Evolutionary conservation across 2,113 vertebrate species (phyloP), one percentile per base, ranked within the genome.

Genomic region (Rattus rattus): DNA sequence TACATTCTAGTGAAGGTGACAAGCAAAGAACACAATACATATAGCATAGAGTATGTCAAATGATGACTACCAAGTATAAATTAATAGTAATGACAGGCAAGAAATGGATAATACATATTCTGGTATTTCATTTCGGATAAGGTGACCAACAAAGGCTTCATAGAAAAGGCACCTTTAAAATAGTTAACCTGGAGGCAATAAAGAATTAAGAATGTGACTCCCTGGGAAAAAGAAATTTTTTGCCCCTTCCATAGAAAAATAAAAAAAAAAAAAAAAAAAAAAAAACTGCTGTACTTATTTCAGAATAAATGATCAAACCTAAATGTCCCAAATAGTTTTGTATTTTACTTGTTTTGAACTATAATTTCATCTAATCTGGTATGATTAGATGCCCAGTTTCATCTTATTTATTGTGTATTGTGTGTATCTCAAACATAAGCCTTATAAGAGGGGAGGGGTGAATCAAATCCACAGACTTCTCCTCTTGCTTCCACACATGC

Each of bases 251-350:
- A 43, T 43, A 43, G 43, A 43, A 43, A 43, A 2, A 36, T 26
- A 7, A 61, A 72, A 12, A 61, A 70, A 95, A 33, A 19, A 8
- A 61, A 76, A 91, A 79, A 14, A 65, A 47, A 0, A 7, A 43
- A 39, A 26, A 59, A 0, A 10, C 19, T 84, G 2, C 1, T 75
- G 4, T 47, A 9, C 16, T 47, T 77, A 0, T 2, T 89, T 5
- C 36, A 73, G 4, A 84, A 11, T 22, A 56, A 93, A 43, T 13
- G 33, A 93, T 39, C 49, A 43, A 13, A 79, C 14, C 16, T 93
- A 36, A 11, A 17, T 26, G 36, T 36, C 70, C 86, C 87, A 9
- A 90, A 86, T 67, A 92, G 20, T 75, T 75, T 88, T 8, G 7
- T 52, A 28, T 26, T 56, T 76, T 59, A 87, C 52, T 92, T 73